Percentiles rank a stretch among this genome's conserved stretches.
Evolutionary conservation across 2,797 vertebrate species (phyloP).

Genomic region (Pristis pectinata): DNA sequence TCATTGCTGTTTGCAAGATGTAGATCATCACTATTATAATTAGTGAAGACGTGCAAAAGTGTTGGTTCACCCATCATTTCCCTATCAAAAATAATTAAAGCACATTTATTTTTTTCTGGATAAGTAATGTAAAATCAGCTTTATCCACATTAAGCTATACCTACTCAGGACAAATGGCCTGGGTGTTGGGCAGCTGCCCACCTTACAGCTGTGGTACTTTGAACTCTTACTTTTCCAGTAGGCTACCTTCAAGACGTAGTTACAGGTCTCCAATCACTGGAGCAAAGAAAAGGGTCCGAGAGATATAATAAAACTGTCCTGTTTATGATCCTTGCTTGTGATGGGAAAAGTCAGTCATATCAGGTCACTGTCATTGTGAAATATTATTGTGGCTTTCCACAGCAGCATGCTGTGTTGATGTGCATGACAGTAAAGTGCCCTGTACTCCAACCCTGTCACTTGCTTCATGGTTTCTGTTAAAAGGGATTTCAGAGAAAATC

Average conservation of each 20-base stretch:
- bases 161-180: background rate
- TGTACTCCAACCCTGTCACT: background rate
- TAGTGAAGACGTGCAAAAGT: background rate
- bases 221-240: background rate
- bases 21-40: background rate
- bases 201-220: background rate
- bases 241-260: background rate
- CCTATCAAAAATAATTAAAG: background rate
- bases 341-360: background rate
- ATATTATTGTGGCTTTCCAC: constrained; percentile 1
- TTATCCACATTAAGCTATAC: background rate
- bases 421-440: background rate
- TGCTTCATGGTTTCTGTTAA: background rate
- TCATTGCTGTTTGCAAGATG: background rate
- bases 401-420: background rate
- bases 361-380: background rate
- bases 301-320: background rate
- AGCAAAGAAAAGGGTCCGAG: background rate
- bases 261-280: background rate
- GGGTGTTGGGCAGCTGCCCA: background rate
- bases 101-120: background rate
- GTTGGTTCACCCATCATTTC: background rate
- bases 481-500: background rate
- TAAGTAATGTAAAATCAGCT: background rate
- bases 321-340: background rate